Evolutionary conservation across 2,888 invertebrate species (phyloP).

Genomic region (Philereme vetulata): DNA sequence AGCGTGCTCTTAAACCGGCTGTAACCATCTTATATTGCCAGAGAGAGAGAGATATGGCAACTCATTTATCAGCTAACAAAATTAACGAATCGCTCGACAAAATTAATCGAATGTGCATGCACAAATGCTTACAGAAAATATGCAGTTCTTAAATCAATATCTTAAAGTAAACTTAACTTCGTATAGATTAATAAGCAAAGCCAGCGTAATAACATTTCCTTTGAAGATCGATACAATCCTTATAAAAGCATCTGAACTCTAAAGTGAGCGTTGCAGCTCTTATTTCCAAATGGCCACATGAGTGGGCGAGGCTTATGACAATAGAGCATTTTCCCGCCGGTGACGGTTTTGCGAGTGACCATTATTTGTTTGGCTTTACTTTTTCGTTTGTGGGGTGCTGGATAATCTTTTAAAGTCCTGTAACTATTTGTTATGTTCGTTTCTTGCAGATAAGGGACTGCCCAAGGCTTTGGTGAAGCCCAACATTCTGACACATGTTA

Average conservation of each 20-base stretch:
- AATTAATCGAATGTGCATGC: too few species aligned
- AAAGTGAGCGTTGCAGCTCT: not conserved
- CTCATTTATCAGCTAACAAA: not conserved
- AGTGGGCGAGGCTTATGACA: too few species aligned
- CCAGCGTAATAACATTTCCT: too few species aligned
- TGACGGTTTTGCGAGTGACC: slow-evolving; percentile 14
- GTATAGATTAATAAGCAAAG: too few species aligned
- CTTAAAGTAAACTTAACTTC: too few species aligned
- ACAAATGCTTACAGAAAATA: too few species aligned
- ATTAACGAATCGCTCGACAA: not conserved
- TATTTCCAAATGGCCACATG: not conserved
- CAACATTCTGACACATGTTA: slow-evolving; percentile 97
- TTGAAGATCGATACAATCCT: too few species aligned
- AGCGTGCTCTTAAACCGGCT: slow-evolving; percentile 1
- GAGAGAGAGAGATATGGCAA: too few species aligned
- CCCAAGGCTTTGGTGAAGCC: slow-evolving; percentile 97
- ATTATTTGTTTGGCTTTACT: slow-evolving; percentile 19
- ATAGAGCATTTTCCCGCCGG: slow-evolving; percentile 3
- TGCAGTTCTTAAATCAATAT: too few species aligned
- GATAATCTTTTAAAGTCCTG: not conserved
- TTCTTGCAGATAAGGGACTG: slow-evolving; percentile 80
- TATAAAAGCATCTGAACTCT: too few species aligned
- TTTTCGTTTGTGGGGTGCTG: slow-evolving; percentile 9
- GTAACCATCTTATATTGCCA: too few species aligned
- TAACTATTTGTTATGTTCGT: not conserved